phyloP scores from a whole-genome alignment of 1,140 invertebrate species.

The Drosophila busckii region DNA sequence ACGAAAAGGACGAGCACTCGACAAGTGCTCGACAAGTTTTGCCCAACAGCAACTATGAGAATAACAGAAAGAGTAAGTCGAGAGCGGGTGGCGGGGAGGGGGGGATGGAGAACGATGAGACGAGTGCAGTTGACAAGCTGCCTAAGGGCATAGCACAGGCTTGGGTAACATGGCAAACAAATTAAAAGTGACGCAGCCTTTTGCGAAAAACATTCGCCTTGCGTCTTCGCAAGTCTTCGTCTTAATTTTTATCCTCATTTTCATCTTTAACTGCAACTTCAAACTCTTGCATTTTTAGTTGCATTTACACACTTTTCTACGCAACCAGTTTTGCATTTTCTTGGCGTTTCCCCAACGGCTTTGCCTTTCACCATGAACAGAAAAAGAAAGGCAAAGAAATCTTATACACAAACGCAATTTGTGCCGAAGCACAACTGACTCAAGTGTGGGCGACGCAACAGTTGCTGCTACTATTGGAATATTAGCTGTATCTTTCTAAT shows the following conservation, averaged over 20 bases:
- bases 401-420: no score
- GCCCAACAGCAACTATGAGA: slow-evolving; percentile 4
- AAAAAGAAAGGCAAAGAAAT: no score
- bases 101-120: slow-evolving; percentile 6
- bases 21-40: slow-evolving; percentile 63
- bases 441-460: no score
- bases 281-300: slow-evolving; percentile 12
- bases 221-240: neutral
- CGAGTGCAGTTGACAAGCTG: neutral
- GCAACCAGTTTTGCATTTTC: no score
- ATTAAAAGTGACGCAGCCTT: slow-evolving; percentile 67
- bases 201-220: slow-evolving; percentile 9
- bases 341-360: no score
- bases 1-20: slow-evolving; percentile 21
- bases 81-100: slow-evolving; percentile 5
- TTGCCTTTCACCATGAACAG: no score
- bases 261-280: neutral
- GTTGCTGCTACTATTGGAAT: no score
- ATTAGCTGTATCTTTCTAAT: no score
- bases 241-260: neutral
- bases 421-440: no score
- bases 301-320: no score
- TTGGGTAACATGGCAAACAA: slow-evolving; percentile 54
- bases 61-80: slow-evolving; percentile 16
- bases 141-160: neutral